Percentiles rank a stretch among this genome's conserved stretches.
Evolutionary conservation across 1,140 invertebrate genomes (phyloP).

Genomic region (Drosophila prosaltans): DNA sequence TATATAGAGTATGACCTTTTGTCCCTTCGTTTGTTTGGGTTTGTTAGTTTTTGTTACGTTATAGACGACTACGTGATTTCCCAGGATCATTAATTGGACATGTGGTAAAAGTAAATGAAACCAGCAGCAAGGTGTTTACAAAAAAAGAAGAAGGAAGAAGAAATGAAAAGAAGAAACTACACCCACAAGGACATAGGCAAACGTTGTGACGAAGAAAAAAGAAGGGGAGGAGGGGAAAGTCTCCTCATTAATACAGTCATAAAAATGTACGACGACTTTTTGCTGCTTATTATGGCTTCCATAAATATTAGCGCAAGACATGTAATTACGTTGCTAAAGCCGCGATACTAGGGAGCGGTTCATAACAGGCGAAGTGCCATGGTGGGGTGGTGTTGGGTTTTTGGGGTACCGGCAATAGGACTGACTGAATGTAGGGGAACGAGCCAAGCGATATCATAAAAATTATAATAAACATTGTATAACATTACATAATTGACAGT

Average conservation of each 20-base stretch:
- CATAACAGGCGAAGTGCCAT: not conserved
- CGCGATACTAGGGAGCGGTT: not conserved
- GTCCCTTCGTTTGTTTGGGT: conserved; percentile 14
- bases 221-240: not conserved
- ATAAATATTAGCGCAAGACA: conserved; percentile 68
- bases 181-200: not conserved
- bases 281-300: conserved; percentile 60
- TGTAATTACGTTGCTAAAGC: conserved; percentile 51
- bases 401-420: too few species aligned
- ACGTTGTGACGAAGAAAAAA: not conserved
- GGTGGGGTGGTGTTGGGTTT: not conserved
- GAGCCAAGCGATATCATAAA: conserved; percentile 45
- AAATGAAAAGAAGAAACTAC: not conserved
- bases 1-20: not conserved
- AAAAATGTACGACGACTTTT: conserved; percentile 57
- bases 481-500: conserved; percentile 71
- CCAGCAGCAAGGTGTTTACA: conserved; percentile 15
- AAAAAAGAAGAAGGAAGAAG: not conserved
- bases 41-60: conserved; percentile 40
- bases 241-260: conserved; percentile 67
- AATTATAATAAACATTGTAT: conserved; percentile 71
- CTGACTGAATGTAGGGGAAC: too few species aligned
- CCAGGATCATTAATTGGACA: conserved; percentile 55
- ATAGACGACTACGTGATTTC: conserved; percentile 47
- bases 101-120: conserved; percentile 33